Base-by-base conservation (phyloP, 1,140 invertebrate genomes). In the Zaprionus vittiger region DNA sequence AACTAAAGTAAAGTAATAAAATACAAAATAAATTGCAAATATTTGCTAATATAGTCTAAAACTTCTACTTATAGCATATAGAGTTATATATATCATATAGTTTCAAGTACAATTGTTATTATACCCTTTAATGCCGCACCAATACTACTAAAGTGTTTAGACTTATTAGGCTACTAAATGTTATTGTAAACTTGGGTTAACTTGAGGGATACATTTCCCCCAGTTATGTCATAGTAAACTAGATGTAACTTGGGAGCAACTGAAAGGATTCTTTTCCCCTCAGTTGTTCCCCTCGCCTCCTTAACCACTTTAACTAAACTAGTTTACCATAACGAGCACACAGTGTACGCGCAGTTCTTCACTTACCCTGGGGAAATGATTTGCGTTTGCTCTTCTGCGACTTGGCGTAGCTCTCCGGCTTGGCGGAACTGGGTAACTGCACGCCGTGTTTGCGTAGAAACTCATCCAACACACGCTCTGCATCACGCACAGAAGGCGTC, bases 331-430 rank as follows among this genome's bases (percentile, higher is more conserved):
- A 20, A 44, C 24, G 20, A 55, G 15, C 28, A 5, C 15, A 41
- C 15, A 37, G 14, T 54, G 22, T 37, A 26, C 34, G 22, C n/a
- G 49, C 6, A 67, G 52, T 52, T 47, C 26, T 80, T 56, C 34
- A 81, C 87, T 92, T 81, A 92, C 91, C 78, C 66, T 83, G 44
- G 22, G 91, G 91, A 81, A 81, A 91, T 12, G 91, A 92, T 54
- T 78, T 86, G 6, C 87, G 77, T 9, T 81, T 82, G 34, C 56
- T 67, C 54, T 90, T 81, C 3, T 52, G 20, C 4, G 47, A 17
- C 6, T 70, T 71, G 12, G 28, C 41, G 2, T 38, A 47, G n/a
- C n/a, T n/a, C 15, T 47, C 44, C 12, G 20, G 34, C n/a, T 22
- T 62, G 4, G 69, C 60, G 4, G 67, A 37, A 4, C 49, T 56